A percentile compares a stretch with the other conserved stretches of the same genome.
Conservation (phyloP, 2,888 invertebrate genomes). For the Hemicrepidius hirtus region DNA sequence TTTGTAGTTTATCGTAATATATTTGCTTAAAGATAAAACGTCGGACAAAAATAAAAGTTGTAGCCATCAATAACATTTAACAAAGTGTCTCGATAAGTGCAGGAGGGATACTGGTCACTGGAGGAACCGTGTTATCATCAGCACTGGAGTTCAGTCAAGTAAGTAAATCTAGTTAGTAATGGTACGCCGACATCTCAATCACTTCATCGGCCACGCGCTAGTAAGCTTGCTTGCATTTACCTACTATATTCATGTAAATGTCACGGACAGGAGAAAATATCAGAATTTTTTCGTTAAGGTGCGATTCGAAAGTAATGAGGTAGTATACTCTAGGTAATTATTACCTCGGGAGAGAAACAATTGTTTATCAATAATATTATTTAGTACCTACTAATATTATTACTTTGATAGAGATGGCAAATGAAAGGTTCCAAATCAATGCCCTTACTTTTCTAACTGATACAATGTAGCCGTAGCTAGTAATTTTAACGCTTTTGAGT, state of each 20-base stretch:
- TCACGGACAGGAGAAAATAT: constrained; percentile 20
- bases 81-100: constrained; percentile 55
- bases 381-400: no score
- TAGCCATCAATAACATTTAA: constrained; percentile 61
- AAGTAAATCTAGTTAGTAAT: constrained; percentile 60
- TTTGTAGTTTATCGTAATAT: constrained; percentile 61
- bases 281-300: constrained; percentile 9
- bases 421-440: no score
- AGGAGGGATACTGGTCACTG: constrained; percentile 48
- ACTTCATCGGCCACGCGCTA: constrained; percentile 59
- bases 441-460: no score
- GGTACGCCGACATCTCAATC: constrained; percentile 59
- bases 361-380: no score
- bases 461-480: no score
- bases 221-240: constrained; percentile 40
- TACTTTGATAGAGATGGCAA: no score
- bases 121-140: constrained; percentile 56
- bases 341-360: neutral
- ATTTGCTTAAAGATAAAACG: constrained; percentile 60
- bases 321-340: no score
- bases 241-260: constrained; percentile 45
- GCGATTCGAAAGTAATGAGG: neutral
- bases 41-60: constrained; percentile 58
- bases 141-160: constrained; percentile 57
- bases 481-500: no score